These are phyloP conservation scores for Alectoris magna DNA, from an alignment of 2,797 vertebrate species.

Conservation along the genomic window DNA sequence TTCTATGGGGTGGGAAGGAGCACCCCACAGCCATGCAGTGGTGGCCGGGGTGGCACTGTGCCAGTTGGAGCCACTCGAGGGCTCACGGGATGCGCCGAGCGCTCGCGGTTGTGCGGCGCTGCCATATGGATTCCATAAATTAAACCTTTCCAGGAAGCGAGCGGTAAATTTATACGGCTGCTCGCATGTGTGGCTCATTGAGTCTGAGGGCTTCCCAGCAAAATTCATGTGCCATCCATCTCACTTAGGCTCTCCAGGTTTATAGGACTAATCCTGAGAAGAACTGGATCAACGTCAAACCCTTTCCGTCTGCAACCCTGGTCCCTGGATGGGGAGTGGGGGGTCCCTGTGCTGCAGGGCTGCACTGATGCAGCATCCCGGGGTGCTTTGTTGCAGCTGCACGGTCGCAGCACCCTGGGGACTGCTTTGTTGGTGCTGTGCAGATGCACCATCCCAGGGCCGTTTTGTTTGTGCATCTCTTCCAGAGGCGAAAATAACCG, in stretches of 20 bases:
- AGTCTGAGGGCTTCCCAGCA: constrained; percentile 41
- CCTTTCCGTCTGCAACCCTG: neutral
- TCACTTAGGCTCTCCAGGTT: neutral
- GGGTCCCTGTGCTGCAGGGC: neutral
- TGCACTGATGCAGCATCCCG: accelerated
- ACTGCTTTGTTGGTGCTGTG: neutral
- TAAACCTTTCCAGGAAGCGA: constrained; percentile 69
- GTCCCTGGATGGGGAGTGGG: accelerated
- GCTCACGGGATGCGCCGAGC: constrained; percentile 20
- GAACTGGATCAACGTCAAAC: neutral
- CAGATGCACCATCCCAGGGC: accelerated
- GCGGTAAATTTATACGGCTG: constrained; percentile 43
- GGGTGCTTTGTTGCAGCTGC: neutral
- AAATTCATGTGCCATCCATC: neutral
- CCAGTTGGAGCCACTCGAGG: constrained; percentile 55
- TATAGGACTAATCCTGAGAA: neutral
- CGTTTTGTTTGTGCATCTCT: neutral
- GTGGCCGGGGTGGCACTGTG: neutral
- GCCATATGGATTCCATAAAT: constrained; percentile 80
- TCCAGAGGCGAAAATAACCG: neutral
- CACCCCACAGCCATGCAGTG: neutral
- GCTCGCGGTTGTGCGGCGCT: neutral
- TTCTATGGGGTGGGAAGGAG: neutral
- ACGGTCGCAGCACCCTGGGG: neutral
- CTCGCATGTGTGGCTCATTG: constrained; percentile 11